Evolutionary conservation across 92 coral and sea anemone genomes (phyloP).

Genomic region (Bergia puertoricense): DNA sequence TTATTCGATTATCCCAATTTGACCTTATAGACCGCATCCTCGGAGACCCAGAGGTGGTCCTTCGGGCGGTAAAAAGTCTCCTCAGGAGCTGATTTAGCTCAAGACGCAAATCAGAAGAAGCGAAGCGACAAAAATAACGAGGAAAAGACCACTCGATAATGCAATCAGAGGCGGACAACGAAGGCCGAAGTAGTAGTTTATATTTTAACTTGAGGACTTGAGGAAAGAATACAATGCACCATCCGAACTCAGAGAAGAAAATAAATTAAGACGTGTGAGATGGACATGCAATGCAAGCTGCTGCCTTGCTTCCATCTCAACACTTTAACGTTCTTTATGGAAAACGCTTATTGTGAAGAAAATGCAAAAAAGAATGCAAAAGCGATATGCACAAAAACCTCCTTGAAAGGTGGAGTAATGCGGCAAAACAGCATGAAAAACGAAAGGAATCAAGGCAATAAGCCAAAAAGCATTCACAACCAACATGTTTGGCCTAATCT

Average conservation of each 20-base stretch:
- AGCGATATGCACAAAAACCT: neutral
- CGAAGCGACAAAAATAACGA: neutral
- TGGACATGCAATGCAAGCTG: neutral
- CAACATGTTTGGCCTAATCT: too few relatives aligned
- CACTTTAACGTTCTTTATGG: neutral
- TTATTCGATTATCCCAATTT: too few relatives aligned
- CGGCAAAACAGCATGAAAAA: neutral
- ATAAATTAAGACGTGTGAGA: too few relatives aligned
- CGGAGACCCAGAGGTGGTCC: too few relatives aligned
- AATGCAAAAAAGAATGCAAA: neutral
- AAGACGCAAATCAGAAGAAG: neutral
- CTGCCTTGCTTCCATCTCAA: constrained; percentile 1
- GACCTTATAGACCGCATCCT: too few relatives aligned
- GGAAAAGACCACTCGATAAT: neutral
- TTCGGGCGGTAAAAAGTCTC: neutral
- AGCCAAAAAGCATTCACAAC: neutral
- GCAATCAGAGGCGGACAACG: neutral
- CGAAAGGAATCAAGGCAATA: neutral
- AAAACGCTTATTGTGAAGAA: neutral
- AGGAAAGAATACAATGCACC: too few relatives aligned
- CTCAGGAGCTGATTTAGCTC: neutral
- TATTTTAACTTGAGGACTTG: neutral
- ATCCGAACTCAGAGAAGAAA: too few relatives aligned
- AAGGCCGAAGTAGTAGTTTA: neutral
- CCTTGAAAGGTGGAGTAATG: neutral